Base-by-base conservation (phyloP, 2,888 invertebrate genomes). In the Catonia carolina region DNA sequence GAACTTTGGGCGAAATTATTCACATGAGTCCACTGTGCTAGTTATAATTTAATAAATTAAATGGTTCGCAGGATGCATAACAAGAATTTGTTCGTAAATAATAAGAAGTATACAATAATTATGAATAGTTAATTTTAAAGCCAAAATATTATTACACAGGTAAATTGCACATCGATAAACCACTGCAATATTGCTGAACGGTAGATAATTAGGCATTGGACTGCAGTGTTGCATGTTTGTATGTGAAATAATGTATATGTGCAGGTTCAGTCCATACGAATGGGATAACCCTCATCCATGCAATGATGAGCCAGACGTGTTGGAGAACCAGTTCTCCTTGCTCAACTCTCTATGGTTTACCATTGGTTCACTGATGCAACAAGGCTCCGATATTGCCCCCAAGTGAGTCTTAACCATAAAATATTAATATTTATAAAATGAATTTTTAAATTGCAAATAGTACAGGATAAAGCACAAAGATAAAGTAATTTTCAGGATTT, bases 311-410 rank as follows among this genome's bases (percentile, higher is more conserved):
- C 85, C 88, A 67, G 87, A 86, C 72, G 84, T 86, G 70, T 78
- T 90, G 74, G 89, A 91, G 81, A 92, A 93, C 79, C 88, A 87
- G 77, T 88, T 92, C 82, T 89, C 87, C 69, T 80, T 92, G 72
- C 81, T 89, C 76, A 92, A 92, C 81, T 89, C 89, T 74, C 84
- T 93, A 74, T 94, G 94, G 94, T 94, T 94, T 80, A 90, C 90
- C 76, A 89, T 92, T 73, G 88, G 89, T 72, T 88, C 89, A 71
- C 83, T 90, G 79, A 88, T 90, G 86, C 90, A 90, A 81, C 90
- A 90, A 79, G 90, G 90, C 77, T 89, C 87, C 75, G 89, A 90
- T 79, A 87, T 91, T 78, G 89, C 89, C 70, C 90, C 90, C 75
- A 88, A 86, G 88, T 88, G 84, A 85, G 86, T 83, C 70, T 48